These are phyloP conservation scores for Eupithecia abbreviata DNA, from an alignment of 2,888 invertebrate species.

Conservation along the genomic window DNA sequence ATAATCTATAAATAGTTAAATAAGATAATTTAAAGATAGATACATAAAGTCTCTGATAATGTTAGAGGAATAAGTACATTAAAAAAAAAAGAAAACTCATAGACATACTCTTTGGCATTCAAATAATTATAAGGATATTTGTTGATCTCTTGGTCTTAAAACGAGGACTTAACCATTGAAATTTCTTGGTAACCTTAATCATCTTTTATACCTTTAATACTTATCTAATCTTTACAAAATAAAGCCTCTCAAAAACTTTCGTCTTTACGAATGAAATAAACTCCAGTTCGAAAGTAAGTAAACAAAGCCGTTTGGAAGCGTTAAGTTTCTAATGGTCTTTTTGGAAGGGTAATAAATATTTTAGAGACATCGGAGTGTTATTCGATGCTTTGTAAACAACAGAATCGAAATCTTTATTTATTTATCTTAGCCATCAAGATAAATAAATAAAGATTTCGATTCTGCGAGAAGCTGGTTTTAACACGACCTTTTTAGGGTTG, in stretches of 20 bases:
- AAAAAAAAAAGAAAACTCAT: too few relatives aligned
- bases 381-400: constrained; percentile 43
- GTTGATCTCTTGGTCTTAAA: not conserved
- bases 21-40: too few relatives aligned
- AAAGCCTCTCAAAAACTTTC: constrained; percentile 1
- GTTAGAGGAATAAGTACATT: too few relatives aligned
- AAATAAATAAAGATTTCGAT: not conserved
- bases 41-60: too few relatives aligned
- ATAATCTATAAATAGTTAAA: too few relatives aligned
- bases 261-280: constrained; percentile 18
- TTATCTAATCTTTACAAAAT: constrained; percentile 1
- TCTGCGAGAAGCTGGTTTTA: not conserved
- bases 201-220: not conserved
- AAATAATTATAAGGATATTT: too few relatives aligned
- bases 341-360: constrained; percentile 38
- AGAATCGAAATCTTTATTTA: too few relatives aligned
- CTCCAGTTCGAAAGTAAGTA: constrained; percentile 25
- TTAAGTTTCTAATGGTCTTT: constrained; percentile 32
- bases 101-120: too few relatives aligned
- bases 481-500: not conserved
- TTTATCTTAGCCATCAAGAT: too few relatives aligned
- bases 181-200: not conserved
- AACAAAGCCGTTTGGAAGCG: constrained; percentile 24
- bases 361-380: constrained; percentile 41
- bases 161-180: not conserved